Conservation (phyloP, 2,113 vertebrate genomes). For the Onychostruthus taczanowskii region DNA sequence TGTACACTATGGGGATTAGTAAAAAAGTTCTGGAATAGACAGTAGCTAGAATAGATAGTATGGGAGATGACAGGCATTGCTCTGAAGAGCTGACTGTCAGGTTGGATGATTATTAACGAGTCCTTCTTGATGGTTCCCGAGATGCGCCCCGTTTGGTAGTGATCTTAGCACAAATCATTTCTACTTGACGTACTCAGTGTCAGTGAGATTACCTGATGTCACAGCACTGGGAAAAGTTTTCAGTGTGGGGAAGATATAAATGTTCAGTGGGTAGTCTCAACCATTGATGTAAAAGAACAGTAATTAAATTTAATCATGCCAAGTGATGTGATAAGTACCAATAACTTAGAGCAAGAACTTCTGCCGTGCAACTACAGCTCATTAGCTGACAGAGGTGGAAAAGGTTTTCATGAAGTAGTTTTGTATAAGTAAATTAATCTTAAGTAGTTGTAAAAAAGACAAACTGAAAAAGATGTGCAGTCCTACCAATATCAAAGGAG, state of each 20-base stretch:
- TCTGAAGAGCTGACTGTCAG: not conserved
- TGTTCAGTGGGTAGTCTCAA: not conserved
- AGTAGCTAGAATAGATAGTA: not conserved
- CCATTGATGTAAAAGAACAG: not conserved
- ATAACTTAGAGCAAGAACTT: not conserved
- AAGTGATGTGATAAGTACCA: not conserved
- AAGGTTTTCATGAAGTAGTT: not conserved
- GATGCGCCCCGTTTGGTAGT: not conserved
- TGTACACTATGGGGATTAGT: not conserved
- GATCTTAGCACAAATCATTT: not conserved
- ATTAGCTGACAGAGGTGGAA: not conserved
- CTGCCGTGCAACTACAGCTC: not conserved
- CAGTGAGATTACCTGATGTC: not conserved
- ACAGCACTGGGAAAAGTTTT: not conserved
- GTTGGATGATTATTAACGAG: not conserved
- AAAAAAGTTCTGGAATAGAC: not conserved
- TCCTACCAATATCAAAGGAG: not conserved
- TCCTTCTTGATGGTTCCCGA: not conserved
- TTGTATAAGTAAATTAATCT: not conserved
- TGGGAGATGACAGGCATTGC: not conserved
- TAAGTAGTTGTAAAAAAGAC: not conserved
- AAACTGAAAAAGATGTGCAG: not conserved
- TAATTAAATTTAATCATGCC: not conserved
- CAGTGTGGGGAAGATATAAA: not conserved
- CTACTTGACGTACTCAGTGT: not conserved